phyloP scores from a whole-genome alignment of 2,113 vertebrate species.

The Ceratotherium simum region DNA sequence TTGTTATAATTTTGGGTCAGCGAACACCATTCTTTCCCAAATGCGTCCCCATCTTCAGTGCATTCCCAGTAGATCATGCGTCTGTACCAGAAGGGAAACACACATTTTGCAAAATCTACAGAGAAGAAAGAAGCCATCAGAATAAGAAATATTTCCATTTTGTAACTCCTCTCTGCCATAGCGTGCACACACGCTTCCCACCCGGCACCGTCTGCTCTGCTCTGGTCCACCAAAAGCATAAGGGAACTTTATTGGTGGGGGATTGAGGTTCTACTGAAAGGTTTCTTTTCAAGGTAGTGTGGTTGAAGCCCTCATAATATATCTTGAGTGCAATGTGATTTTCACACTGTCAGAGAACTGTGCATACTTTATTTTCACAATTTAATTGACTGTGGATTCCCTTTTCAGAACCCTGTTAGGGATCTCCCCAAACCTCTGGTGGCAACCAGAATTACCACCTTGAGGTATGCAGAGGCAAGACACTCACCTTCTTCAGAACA shows the following conservation, averaged over 20 bases:
- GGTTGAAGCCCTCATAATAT: not conserved
- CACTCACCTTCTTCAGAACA: conserved; percentile 44
- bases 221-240: not conserved
- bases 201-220: not conserved
- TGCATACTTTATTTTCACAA: not conserved
- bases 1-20: conserved; percentile 69
- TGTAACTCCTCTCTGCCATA: not conserved
- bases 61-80: conserved; percentile 61
- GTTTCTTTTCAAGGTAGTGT: not conserved
- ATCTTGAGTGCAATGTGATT: not conserved
- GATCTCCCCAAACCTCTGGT: not conserved
- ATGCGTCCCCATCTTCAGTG: fast-evolving
- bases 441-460: fast-evolving
- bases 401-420: too few species aligned
- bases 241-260: too few species aligned
- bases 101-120: conserved; percentile 61
- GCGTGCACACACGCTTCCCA: not conserved
- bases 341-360: not conserved
- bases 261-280: not conserved
- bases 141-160: not conserved
- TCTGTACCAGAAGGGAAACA: conserved; percentile 75
- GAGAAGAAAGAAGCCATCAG: not conserved
- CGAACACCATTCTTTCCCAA: conserved; percentile 67
- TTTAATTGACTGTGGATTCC: not conserved
- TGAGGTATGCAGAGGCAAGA: fast-evolving